phyloP scores from a whole-genome alignment of 1,140 invertebrate species.

The Pseudomyrmex concolor region DNA sequence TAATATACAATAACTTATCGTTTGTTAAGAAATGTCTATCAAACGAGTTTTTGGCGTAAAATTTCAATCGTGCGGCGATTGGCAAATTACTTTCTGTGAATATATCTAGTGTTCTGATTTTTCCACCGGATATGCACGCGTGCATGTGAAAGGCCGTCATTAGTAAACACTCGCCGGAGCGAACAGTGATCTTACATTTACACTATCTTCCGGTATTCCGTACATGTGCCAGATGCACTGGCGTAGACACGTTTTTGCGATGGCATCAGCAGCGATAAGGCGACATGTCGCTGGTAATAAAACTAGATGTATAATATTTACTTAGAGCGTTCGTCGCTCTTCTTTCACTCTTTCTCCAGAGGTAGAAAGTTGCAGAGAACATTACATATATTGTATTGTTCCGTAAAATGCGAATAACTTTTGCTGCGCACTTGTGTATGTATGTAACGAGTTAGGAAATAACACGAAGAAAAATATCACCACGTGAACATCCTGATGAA shows the following conservation, averaged over 20 bases:
- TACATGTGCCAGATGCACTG: conserved; percentile 32
- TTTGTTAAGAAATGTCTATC: conserved; percentile 20
- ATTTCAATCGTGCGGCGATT: conserved; percentile 16
- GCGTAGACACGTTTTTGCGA: neutral
- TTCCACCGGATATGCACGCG: conserved; percentile 59
- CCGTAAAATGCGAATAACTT: neutral
- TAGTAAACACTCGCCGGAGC: conserved; percentile 22
- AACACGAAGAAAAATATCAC: conserved; percentile 43
- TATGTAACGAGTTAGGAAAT: conserved; percentile 35
- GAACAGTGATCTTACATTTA: conserved; percentile 16
- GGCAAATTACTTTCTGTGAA: conserved; percentile 24
- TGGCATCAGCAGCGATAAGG: neutral
- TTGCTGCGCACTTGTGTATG: neutral
- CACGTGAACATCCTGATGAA: conserved; percentile 5
- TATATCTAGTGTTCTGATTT: conserved; percentile 32
- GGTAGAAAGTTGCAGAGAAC: conserved; percentile 60
- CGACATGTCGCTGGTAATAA: neutral
- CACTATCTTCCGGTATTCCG: conserved; percentile 60
- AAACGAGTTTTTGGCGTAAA: conserved; percentile 16
- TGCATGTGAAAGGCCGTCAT: conserved; percentile 61
- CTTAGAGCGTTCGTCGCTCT: conserved; percentile 51
- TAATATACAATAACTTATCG: neutral
- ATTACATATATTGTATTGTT: conserved; percentile 9
- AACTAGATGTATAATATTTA: conserved; percentile 24
- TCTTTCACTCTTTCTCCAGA: conserved; percentile 31